A percentile compares a stretch with the other conserved stretches of the same genome.
Conservation (phyloP, 2,113 vertebrate species). For the Toxotes chatareus region DNA sequence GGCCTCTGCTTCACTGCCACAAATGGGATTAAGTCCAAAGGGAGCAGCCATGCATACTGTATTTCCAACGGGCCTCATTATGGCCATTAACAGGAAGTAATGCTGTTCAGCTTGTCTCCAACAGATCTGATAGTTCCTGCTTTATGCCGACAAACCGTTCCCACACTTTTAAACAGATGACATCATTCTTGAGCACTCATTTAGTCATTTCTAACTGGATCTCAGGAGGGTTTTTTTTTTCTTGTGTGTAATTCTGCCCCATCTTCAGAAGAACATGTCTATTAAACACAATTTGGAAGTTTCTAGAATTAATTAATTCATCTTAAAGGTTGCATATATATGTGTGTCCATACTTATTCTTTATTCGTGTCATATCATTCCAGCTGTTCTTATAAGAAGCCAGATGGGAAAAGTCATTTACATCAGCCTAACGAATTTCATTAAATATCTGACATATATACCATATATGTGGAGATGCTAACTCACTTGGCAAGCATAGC, state of each 20-base stretch:
- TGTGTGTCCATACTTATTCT: no score
- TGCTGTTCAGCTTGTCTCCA: conserved; percentile 20
- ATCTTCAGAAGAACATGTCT: not conserved
- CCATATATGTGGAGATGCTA: not conserved
- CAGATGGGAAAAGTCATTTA: no score
- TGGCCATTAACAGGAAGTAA: conserved; percentile 56
- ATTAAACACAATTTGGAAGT: not conserved
- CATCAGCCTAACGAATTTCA: no score
- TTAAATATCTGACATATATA: no score
- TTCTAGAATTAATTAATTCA: not conserved
- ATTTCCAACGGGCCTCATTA: conserved; percentile 36
- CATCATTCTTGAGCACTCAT: not conserved
- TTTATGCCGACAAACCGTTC: conserved; percentile 8
- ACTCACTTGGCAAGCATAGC: not conserved
- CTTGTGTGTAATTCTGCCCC: not conserved
- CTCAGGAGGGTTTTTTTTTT: not conserved
- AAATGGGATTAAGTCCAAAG: conserved; percentile 64
- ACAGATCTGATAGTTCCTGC: conserved; percentile 18
- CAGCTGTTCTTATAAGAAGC: no score
- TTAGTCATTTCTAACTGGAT: not conserved
- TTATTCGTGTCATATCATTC: no score
- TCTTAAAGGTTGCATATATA: conserved; percentile 6
- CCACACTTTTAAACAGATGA: not conserved
- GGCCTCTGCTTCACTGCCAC: conserved; percentile 33
- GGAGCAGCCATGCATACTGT: conserved; percentile 27